These are phyloP conservation scores for Myotis vivesi DNA, from an alignment of 2,797 vertebrate genomes.

Conservation along the genomic window DNA sequence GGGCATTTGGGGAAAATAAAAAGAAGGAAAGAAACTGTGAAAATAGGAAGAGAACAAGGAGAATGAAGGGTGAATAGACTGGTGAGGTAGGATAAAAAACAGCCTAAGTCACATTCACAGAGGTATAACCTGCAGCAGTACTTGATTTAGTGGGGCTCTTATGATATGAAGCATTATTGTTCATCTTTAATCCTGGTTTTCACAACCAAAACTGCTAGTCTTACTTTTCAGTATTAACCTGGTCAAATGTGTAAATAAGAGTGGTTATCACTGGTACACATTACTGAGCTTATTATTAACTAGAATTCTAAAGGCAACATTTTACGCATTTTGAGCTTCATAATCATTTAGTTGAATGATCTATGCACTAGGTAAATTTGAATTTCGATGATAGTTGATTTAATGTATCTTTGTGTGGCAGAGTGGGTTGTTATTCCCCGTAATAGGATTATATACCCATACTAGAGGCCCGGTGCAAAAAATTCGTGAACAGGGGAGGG, in stretches of 20 bases:
- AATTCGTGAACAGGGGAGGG: too few species aligned
- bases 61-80: background rate
- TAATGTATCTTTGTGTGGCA: background rate
- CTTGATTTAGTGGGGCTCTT: background rate
- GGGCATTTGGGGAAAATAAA: background rate
- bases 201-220: background rate
- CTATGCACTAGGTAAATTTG: background rate
- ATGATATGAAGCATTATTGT: background rate
- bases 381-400: background rate
- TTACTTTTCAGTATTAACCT: background rate
- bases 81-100: background rate
- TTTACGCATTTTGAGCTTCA: constrained; percentile 11
- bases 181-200: constrained; percentile 8
- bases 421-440: background rate
- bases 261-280: background rate
- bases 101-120: background rate
- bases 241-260: background rate
- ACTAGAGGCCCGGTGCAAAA: too few species aligned
- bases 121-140: background rate
- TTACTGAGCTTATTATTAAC: background rate
- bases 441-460: background rate
- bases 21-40: background rate
- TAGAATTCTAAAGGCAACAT: background rate
- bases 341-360: constrained; percentile 20
- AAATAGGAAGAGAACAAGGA: background rate